A percentile compares a stretch with the other conserved stretches of the same genome.
Conservation (phyloP, 1,140 invertebrate species). For the Platyscapa corneri region DNA sequence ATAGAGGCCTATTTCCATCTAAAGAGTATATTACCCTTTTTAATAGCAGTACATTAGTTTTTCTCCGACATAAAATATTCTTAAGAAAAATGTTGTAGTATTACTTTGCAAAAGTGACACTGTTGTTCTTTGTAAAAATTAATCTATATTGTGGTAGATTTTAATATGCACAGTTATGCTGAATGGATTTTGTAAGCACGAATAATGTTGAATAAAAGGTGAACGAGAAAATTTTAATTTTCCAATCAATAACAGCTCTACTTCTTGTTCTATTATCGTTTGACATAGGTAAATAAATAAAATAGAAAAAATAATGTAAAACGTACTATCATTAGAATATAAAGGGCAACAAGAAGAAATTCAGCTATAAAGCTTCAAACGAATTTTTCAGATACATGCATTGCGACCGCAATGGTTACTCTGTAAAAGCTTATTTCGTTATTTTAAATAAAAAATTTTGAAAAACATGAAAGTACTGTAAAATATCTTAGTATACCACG, state of each 20-base stretch:
- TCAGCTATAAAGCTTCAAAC: not conserved
- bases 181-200: not conserved
- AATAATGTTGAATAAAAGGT: not conserved
- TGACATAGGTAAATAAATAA: not conserved
- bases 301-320: not conserved
- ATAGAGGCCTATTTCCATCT: not conserved
- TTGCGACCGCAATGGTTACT: not conserved
- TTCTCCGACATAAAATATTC: too few relatives aligned
- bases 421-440: not conserved
- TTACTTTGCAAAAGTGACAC: too few relatives aligned
- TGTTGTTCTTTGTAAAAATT: not conserved
- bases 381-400: not conserved
- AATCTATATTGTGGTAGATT: not conserved
- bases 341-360: too few relatives aligned
- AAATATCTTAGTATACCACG: not conserved
- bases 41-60: too few relatives aligned
- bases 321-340: too few relatives aligned
- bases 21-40: too few relatives aligned
- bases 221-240: not conserved
- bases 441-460: not conserved
- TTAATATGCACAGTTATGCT: not conserved
- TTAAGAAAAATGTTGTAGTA: too few relatives aligned
- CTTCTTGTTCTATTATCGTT: not conserved
- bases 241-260: not conserved
- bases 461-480: not conserved